Evolutionary conservation across 2,113 vertebrate genomes (phyloP).

Genomic region (Athene cunicularia): DNA sequence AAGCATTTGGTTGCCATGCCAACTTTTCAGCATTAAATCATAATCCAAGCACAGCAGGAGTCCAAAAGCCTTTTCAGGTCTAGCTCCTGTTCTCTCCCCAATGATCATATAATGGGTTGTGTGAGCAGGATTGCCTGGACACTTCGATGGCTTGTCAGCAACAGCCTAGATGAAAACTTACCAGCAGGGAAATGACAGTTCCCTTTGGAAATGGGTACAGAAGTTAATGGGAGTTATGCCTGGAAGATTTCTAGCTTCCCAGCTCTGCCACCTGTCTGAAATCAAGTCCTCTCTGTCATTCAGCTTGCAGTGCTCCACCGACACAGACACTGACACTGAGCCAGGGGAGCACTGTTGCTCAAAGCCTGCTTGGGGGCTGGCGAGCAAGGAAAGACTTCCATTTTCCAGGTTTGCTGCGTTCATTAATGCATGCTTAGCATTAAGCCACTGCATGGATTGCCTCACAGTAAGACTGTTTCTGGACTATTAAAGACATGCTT

Average conservation of each 20-base stretch:
- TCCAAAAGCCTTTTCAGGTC: neutral
- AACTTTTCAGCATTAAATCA: slow-evolving; percentile 58
- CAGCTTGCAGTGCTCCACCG: neutral
- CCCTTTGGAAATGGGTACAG: neutral
- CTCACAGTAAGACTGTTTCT: neutral
- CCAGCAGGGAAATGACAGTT: neutral
- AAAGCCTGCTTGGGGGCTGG: neutral
- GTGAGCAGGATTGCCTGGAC: neutral
- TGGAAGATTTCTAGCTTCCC: neutral
- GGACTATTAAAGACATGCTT: neutral
- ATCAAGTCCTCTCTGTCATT: neutral
- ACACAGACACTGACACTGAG: neutral
- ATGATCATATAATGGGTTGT: neutral
- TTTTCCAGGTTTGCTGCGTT: neutral
- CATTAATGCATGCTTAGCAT: neutral
- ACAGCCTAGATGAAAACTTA: neutral
- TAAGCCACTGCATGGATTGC: neutral
- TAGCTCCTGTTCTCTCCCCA: neutral
- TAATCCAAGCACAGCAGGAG: slow-evolving; percentile 28
- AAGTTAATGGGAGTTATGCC: neutral
- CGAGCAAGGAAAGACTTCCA: neutral
- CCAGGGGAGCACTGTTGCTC: neutral
- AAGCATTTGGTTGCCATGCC: slow-evolving; percentile 33
- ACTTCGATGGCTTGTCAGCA: neutral
- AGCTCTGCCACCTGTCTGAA: neutral